Conservation (phyloP, 2,113 vertebrate genomes). For the Embiotoca jacksoni region DNA sequence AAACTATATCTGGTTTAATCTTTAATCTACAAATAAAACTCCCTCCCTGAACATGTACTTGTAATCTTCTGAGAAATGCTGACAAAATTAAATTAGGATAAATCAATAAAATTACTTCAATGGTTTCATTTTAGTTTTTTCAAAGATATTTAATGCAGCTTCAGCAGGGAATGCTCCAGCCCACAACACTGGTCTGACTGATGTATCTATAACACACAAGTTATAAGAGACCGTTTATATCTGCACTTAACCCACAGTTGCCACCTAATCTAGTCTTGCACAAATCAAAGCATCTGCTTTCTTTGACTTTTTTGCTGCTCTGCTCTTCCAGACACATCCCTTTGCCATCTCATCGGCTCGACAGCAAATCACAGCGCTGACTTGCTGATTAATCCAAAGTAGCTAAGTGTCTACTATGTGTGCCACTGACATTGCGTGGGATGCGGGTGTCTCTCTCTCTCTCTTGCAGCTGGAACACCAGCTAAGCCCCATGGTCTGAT, state of each 20-base stretch:
- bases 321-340: not conserved
- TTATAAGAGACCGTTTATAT: not conserved
- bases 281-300: conserved; percentile 14
- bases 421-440: conserved; percentile 54
- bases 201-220: not conserved
- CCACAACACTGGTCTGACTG: not conserved
- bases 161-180: no score
- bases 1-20: not conserved
- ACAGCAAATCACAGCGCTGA: conserved; percentile 30
- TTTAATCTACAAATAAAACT: not conserved
- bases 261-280: not conserved
- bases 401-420: conserved; percentile 34
- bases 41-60: not conserved
- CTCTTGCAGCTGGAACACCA: conserved; percentile 12
- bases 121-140: no score
- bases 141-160: no score
- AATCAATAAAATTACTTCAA: not conserved
- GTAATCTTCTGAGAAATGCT: not conserved
- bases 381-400: conserved; percentile 51
- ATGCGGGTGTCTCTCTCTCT: conserved; percentile 12
- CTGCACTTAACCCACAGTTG: not conserved
- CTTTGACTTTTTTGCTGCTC: conserved; percentile 3
- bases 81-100: not conserved
- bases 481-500: conserved; percentile 41
- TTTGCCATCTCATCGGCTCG: conserved; percentile 11